phyloP scores from a whole-genome alignment of 2,888 invertebrate species.

The Hyposoter dolosus region DNA sequence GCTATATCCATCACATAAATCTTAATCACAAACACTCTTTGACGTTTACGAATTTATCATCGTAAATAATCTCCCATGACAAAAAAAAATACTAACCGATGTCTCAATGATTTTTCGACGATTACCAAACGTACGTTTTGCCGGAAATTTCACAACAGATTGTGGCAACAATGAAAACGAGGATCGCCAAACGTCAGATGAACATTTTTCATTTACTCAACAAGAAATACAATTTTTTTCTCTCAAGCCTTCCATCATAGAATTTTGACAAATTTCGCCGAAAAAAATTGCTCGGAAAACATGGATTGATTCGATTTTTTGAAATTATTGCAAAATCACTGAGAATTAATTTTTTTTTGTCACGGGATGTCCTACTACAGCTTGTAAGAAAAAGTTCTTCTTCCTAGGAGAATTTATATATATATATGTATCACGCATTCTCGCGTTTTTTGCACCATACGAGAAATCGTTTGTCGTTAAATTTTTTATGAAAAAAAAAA shows the following conservation, averaged over 20 bases:
- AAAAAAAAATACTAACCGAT: background rate
- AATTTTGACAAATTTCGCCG: background rate
- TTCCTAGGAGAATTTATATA: conserved; percentile 32
- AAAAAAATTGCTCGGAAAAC: background rate
- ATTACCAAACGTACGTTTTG: background rate
- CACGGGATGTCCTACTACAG: background rate
- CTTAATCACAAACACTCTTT: background rate
- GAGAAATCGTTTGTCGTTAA: conserved; percentile 45
- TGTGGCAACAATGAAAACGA: background rate
- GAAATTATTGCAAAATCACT: background rate
- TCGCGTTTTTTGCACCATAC: conserved; percentile 59
- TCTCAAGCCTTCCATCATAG: background rate
- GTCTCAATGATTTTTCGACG: background rate
- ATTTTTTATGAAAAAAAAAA: conserved; percentile 54
- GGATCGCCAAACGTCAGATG: background rate
- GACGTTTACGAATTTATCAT: conserved; percentile 11
- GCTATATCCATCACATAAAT: background rate
- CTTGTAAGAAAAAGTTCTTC: conserved; percentile 21
- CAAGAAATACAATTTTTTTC: background rate
- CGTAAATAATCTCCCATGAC: background rate
- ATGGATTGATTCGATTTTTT: background rate
- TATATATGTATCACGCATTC: conserved; percentile 56
- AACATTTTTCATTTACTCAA: background rate
- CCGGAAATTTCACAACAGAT: background rate
- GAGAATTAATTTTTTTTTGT: background rate